phyloP scores from a whole-genome alignment of 2,888 invertebrate species.

The Luffia ferchaultella region DNA sequence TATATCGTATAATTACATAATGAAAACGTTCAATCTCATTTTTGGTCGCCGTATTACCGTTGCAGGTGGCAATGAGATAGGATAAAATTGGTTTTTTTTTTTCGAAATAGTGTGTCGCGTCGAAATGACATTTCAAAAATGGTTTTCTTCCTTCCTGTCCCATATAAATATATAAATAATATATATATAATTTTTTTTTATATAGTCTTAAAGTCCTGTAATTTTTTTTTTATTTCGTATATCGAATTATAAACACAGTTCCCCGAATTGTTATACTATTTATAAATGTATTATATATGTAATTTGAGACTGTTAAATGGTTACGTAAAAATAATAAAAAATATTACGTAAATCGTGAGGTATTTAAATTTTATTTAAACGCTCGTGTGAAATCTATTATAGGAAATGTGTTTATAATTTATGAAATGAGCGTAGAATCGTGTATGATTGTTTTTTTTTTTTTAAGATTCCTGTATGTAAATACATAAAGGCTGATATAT shows the following conservation, averaged over 20 bases:
- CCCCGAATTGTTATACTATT: slow-evolving; percentile 51
- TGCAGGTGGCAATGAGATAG: slow-evolving; percentile 23
- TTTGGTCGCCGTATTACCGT: slow-evolving; percentile 25
- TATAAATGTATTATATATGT: slow-evolving; percentile 57
- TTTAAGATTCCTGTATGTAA: slow-evolving; percentile 9
- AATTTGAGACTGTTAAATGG: slow-evolving; percentile 63
- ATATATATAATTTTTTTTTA: neutral
- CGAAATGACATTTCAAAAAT: slow-evolving; percentile 23
- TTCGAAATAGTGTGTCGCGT: slow-evolving; percentile 3
- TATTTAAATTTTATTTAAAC: slow-evolving; percentile 46
- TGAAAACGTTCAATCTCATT: slow-evolving; percentile 29
- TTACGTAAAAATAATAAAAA: slow-evolving; percentile 38
- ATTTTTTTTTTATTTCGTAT: neutral
- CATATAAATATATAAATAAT: neutral
- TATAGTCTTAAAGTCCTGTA: neutral
- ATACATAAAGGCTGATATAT: slow-evolving; percentile 18
- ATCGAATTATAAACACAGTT: neutral
- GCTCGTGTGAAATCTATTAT: slow-evolving; percentile 21
- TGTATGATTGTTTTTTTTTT: slow-evolving; percentile 2
- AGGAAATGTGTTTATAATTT: slow-evolving; percentile 33
- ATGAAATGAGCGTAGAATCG: slow-evolving; percentile 16
- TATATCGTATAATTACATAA: neutral
- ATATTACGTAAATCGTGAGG: slow-evolving; percentile 56
- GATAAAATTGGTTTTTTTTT: slow-evolving; percentile 10
- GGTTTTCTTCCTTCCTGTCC: neutral